These are phyloP conservation scores for Ptilorrhoa leucosticta DNA, from an alignment of 2,113 vertebrate genomes.

Conservation along the genomic window DNA sequence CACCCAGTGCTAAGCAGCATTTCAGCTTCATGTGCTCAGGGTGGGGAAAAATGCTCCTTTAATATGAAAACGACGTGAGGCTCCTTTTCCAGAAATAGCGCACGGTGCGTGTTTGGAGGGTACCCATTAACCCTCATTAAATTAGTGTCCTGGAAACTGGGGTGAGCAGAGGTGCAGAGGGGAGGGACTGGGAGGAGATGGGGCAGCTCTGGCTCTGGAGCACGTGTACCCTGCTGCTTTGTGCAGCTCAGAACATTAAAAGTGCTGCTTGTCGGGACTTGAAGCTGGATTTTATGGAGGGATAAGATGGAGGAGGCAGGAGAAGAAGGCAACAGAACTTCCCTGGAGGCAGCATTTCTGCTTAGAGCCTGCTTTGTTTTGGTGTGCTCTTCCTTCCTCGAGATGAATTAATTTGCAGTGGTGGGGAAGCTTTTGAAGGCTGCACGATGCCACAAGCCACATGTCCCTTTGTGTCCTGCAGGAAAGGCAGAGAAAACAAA, in stretches of 20 bases:
- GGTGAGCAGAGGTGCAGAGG: background rate
- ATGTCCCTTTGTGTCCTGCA: background rate
- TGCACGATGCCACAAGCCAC: background rate
- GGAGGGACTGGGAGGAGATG: background rate
- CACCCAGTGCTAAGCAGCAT: background rate
- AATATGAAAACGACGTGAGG: background rate
- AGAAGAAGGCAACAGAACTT: background rate
- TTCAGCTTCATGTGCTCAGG: background rate
- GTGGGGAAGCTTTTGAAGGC: background rate
- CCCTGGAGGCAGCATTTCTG: constrained; percentile 5
- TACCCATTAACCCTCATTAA: constrained; percentile 29
- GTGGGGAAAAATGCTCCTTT: background rate
- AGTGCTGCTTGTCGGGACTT: constrained; percentile 7
- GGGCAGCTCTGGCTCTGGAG: background rate
- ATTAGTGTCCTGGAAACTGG: background rate
- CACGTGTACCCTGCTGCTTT: background rate
- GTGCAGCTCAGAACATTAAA: background rate
- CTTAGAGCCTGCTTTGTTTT: background rate
- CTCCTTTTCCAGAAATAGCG: background rate
- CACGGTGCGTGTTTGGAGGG: background rate
- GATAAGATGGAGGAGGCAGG: background rate
- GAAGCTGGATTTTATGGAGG: background rate
- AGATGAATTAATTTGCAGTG: background rate
- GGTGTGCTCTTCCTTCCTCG: background rate
- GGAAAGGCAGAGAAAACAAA: background rate